These are phyloP conservation scores for Odontophorus gujanensis DNA, from an alignment of 2,113 vertebrate species.

Conservation along the genomic window DNA sequence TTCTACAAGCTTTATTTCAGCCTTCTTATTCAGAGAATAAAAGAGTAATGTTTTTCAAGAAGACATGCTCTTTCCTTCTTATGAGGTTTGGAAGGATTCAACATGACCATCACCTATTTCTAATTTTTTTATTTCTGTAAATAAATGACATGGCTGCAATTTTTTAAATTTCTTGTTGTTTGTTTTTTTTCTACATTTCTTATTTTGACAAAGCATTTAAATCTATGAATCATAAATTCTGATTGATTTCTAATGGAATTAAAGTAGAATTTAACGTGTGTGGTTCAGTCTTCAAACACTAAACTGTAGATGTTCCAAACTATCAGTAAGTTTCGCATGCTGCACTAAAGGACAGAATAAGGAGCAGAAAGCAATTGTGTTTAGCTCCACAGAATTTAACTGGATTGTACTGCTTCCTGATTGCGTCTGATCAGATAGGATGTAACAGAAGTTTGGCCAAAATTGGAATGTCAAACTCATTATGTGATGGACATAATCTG, in stretches of 20 bases:
- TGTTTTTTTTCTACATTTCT: background rate
- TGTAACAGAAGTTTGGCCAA: background rate
- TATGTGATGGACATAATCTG: background rate
- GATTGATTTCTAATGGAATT: background rate
- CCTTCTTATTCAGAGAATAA: background rate
- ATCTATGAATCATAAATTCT: background rate
- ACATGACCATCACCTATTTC: background rate
- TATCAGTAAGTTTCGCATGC: background rate
- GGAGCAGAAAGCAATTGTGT: background rate
- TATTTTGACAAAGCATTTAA: background rate
- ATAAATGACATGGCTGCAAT: background rate
- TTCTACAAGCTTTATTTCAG: background rate
- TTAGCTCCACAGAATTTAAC: background rate
- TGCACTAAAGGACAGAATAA: background rate
- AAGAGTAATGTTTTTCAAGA: background rate
- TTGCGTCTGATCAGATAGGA: background rate
- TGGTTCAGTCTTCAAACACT: background rate
- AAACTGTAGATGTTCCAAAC: rapidly evolving
- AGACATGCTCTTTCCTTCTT: background rate
- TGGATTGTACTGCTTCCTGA: background rate
- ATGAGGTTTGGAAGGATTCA: background rate
- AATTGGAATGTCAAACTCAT: background rate
- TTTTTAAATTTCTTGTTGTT: background rate
- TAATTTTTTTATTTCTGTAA: background rate
- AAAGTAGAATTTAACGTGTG: background rate